A percentile compares a stretch with the other conserved stretches of the same genome.
These are phyloP conservation scores for Nanorana parkeri DNA, from an alignment of 2,113 vertebrate species.

Conservation along the genomic window DNA sequence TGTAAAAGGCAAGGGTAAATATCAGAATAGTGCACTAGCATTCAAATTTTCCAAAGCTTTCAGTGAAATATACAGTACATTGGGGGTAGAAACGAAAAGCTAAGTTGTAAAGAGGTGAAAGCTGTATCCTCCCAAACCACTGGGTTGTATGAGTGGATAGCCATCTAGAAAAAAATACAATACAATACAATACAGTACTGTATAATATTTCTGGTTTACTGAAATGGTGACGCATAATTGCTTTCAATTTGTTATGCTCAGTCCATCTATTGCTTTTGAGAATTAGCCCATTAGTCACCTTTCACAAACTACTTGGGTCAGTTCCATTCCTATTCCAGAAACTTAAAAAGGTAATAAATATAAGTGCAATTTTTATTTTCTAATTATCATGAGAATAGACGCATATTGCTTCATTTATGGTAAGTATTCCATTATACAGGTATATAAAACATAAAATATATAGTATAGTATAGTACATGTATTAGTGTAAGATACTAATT, in stretches of 20 bases:
- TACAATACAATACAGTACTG: too few species aligned
- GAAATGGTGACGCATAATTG: slow-evolving; percentile 20
- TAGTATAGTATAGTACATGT: too few species aligned
- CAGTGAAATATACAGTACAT: too few species aligned
- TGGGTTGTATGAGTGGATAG: slow-evolving; percentile 24
- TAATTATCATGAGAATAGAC: too few species aligned
- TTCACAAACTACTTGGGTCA: slow-evolving; percentile 13
- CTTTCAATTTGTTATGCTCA: slow-evolving; percentile 27
- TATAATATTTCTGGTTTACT: slow-evolving; percentile 41
- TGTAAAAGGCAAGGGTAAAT: too few species aligned
- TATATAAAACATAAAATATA: too few species aligned
- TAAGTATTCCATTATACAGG: too few species aligned
- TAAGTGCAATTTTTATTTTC: background rate
- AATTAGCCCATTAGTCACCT: slow-evolving; percentile 27
- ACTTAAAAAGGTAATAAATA: background rate
- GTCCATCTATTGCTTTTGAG: slow-evolving; percentile 32
- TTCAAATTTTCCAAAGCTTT: slow-evolving; percentile 5
- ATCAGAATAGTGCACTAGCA: too few species aligned
- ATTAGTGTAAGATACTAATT: too few species aligned
- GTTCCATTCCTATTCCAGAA: background rate
- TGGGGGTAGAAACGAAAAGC: slow-evolving; percentile 21
- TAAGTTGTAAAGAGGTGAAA: slow-evolving; percentile 41
- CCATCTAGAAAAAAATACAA: slow-evolving; percentile 45
- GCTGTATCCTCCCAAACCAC: slow-evolving; percentile 24
- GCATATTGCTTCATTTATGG: too few species aligned